Percentiles rank a stretch among this genome's conserved stretches.
Conservation (phyloP, 1,140 invertebrate species). For the Vanessa atalanta region DNA sequence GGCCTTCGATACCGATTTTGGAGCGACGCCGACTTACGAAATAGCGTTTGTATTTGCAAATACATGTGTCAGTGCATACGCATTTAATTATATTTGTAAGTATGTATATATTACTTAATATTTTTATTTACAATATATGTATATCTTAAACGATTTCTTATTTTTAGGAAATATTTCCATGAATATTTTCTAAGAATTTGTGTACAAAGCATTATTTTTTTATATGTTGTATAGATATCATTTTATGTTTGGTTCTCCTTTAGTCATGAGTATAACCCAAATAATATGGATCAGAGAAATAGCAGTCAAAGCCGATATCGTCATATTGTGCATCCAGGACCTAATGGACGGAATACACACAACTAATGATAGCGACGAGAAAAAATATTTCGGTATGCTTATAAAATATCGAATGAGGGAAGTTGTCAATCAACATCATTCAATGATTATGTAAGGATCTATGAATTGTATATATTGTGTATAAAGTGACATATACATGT, state of each 20-base stretch:
- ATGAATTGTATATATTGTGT: too few species aligned
- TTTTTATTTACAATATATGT: not conserved
- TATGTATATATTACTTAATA: slow-evolving; percentile 19
- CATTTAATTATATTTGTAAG: slow-evolving; percentile 62
- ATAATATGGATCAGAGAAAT: slow-evolving; percentile 66
- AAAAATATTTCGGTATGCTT: slow-evolving; percentile 36
- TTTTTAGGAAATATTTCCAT: too few species aligned
- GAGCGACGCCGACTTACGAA: slow-evolving; percentile 55
- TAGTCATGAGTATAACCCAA: slow-evolving; percentile 65
- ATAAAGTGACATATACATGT: too few species aligned
- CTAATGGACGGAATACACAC: slow-evolving; percentile 53
- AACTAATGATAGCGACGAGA: slow-evolving; percentile 40
- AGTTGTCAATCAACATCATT: slow-evolving; percentile 55
- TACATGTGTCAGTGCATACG: slow-evolving; percentile 42
- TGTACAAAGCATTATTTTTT: not conserved
- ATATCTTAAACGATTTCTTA: not conserved
- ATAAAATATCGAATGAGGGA: slow-evolving; percentile 53
- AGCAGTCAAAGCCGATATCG: slow-evolving; percentile 58
- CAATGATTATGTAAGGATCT: slow-evolving; percentile 40
- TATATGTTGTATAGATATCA: too few species aligned
- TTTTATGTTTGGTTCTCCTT: slow-evolving; percentile 13
- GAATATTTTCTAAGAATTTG: not conserved
- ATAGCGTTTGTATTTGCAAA: slow-evolving; percentile 52
- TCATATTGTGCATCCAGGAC: slow-evolving; percentile 59
- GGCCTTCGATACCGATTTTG: slow-evolving; percentile 49